Evolutionary conservation across 2,113 vertebrate genomes (phyloP).

Genomic region (Halcyon senegalensis): DNA sequence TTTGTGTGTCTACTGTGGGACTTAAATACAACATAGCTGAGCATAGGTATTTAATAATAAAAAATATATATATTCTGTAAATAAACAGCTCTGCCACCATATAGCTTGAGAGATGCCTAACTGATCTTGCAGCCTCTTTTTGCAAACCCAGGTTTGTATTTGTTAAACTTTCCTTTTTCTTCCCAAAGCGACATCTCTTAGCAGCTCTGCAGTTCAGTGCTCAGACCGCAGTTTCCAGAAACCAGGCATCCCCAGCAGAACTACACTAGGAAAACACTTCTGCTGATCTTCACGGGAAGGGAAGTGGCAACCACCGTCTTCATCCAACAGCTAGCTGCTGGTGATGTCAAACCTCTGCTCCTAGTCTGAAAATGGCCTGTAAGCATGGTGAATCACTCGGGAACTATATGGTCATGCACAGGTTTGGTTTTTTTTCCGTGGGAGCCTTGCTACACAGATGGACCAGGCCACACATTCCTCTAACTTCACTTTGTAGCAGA

Average conservation of each 20-base stretch:
- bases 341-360: background rate
- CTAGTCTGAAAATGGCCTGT: background rate
- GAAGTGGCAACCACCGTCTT: background rate
- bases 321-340: background rate
- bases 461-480: background rate
- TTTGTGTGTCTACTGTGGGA: fast-evolving
- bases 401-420: background rate
- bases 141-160: background rate
- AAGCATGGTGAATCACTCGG: background rate
- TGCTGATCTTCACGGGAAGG: background rate
- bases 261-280: background rate
- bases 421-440: background rate
- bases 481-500: background rate
- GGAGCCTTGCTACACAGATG: background rate
- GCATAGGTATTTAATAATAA: background rate
- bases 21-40: background rate
- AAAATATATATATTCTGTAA: background rate
- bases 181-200: background rate
- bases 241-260: background rate
- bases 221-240: background rate
- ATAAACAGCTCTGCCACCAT: background rate
- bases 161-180: background rate
- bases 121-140: background rate
- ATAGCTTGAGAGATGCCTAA: background rate
- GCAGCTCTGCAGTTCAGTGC: background rate